Percentiles rank a stretch among this genome's conserved stretches.
Conservation (phyloP, 2,797 vertebrate genomes). For the Buphagus erythrorhynchus region DNA sequence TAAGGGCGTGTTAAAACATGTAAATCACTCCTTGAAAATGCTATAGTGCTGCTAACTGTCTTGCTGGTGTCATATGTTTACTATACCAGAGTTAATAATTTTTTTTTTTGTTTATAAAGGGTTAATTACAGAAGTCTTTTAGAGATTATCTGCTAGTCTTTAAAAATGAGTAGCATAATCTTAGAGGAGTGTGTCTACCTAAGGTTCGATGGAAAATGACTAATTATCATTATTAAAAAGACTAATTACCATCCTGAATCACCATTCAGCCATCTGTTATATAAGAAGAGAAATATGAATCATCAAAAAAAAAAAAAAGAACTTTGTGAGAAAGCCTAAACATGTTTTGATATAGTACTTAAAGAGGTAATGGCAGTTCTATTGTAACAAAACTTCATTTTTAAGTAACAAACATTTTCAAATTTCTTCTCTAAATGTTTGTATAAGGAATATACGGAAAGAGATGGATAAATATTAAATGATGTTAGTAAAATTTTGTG, state of each 20-base stretch:
- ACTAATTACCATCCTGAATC: conserved; percentile 58
- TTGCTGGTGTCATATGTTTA: background rate
- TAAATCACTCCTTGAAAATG: conserved; percentile 23
- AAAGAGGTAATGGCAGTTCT: background rate
- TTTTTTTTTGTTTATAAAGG: conserved; percentile 52
- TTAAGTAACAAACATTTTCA: background rate
- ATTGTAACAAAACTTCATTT: background rate
- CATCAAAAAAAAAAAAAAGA: background rate
- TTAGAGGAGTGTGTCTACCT: conserved; percentile 44
- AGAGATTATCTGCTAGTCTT: conserved; percentile 40
- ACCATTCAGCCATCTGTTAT: conserved; percentile 36
- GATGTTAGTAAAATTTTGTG: background rate
- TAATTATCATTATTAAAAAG: conserved; percentile 40
- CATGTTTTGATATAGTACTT: background rate
- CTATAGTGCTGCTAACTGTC: background rate
- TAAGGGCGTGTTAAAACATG: background rate
- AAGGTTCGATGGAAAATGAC: conserved; percentile 44
- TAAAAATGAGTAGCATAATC: conserved; percentile 33
- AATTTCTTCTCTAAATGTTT: background rate
- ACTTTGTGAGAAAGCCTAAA: background rate
- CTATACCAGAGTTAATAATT: background rate
- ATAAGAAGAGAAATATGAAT: conserved; percentile 14
- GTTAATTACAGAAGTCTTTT: conserved; percentile 25
- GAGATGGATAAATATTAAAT: background rate
- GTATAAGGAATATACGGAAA: background rate